These are phyloP conservation scores for Indicator indicator DNA, from an alignment of 2,113 vertebrate genomes.

Conservation along the genomic window DNA sequence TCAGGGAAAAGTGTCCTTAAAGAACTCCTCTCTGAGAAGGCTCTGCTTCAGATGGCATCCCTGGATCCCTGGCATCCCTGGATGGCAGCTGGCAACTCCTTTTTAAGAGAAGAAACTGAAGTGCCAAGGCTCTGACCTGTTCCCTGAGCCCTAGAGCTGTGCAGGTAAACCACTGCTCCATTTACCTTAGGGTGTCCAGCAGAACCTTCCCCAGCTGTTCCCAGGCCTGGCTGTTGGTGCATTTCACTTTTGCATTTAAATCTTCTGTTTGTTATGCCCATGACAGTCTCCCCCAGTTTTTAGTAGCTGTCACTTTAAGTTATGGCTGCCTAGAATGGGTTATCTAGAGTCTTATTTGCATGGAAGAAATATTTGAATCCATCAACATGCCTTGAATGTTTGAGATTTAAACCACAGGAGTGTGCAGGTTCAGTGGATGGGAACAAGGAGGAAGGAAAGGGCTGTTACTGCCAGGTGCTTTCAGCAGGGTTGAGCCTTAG, in stretches of 20 bases:
- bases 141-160: background rate
- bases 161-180: background rate
- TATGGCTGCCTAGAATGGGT: conserved; percentile 3
- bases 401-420: background rate
- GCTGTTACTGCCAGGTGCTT: background rate
- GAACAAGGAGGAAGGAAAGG: background rate
- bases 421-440: background rate
- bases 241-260: background rate
- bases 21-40: background rate
- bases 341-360: conserved; percentile 7
- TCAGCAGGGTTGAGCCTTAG: background rate
- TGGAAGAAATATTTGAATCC: conserved; percentile 14
- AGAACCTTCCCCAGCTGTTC: background rate
- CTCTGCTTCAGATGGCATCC: background rate
- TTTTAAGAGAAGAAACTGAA: background rate
- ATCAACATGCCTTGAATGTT: background rate
- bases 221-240: background rate
- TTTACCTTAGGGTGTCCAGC: background rate
- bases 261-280: background rate
- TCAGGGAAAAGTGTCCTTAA: background rate
- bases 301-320: conserved; percentile 36
- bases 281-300: background rate
- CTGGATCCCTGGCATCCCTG: background rate
- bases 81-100: background rate
- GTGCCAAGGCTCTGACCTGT: background rate